Evolutionary conservation across 2,888 invertebrate species (phyloP), one percentile per base, ranked within the genome.

Genomic region (Scaptomyza tumidula): DNA sequence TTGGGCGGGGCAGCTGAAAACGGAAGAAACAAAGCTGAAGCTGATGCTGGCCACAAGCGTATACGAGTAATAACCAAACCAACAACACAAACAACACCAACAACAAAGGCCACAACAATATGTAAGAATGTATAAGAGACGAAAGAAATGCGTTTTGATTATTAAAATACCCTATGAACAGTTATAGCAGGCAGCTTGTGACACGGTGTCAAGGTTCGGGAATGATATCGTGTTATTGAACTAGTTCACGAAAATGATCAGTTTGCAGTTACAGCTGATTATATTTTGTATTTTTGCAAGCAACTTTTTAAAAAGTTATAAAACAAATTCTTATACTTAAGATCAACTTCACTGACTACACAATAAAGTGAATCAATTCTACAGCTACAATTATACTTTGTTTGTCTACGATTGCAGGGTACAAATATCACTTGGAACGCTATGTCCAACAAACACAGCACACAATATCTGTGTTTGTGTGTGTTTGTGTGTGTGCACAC

Each of bases 391-490:
- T 24, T 24, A 24, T 5, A 24, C 3, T 24, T 24, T 24, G 24
- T 5, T 2, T 19, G 2, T 19, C 19, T 19, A 19, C 19, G 24
- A 24, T 6, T 52, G 9, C n/a, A 55, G 76, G 76, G 71, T 53
- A 77, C 56, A 44, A 68, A 74, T 80, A 86, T 68, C 75, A 80
- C 67, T 65, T 68, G 67, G 67, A 70, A 74, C 78, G 55, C 70
- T 71, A 56, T 73, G 57, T 60, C 45, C 44, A 44, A 39, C 48
- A 24, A 24, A 24, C 24, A 37, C n/a, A 37, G 37, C 24, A 50
- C 43, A 49, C 37, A 50, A 49, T 13, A 45, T 14, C 11, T 67
- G 41, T 71, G 39, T 56, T 56, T 61, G 66, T 14, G 52, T 35
- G 48, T 35, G 49, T 31, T 9, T 59, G 41, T 44, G 55, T 43